A percentile compares a stretch with the other conserved stretches of the same genome.
phyloP scores from a whole-genome alignment of 2,888 invertebrate genomes.

The Drosophila helvetica region DNA sequence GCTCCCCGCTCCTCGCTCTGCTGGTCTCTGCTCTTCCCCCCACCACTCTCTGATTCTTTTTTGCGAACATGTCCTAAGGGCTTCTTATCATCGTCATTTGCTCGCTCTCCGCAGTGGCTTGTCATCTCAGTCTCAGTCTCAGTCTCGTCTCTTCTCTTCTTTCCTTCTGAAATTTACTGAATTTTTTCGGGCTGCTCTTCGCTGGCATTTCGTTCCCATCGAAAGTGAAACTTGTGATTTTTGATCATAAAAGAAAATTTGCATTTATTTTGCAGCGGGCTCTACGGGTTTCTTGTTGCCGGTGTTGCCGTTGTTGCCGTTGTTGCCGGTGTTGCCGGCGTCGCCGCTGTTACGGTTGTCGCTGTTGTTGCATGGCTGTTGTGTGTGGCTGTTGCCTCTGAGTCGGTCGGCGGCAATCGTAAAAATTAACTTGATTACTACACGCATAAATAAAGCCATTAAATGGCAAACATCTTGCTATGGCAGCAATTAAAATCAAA shows the following conservation, averaged over 20 bases:
- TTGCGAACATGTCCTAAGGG: slow-evolving; percentile 55
- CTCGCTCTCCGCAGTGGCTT: slow-evolving; percentile 22
- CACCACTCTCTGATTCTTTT: not conserved
- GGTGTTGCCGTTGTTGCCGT: slow-evolving; percentile 33
- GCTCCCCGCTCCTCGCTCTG: slow-evolving; percentile 55
- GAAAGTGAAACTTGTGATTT: slow-evolving; percentile 70
- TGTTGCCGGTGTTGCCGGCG: slow-evolving; percentile 28
- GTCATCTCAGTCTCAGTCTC: slow-evolving; percentile 32
- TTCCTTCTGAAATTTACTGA: slow-evolving; percentile 7
- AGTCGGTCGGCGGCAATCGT: slow-evolving; percentile 68
- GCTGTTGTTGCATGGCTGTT: not conserved
- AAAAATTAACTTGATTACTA: slow-evolving; percentile 77
- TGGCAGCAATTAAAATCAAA: slow-evolving; percentile 74
- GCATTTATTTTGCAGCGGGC: slow-evolving; percentile 67
- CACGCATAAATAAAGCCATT: slow-evolving; percentile 78
- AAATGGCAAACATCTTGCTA: slow-evolving; percentile 65
- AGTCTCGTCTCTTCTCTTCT: slow-evolving; percentile 9
- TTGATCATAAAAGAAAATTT: slow-evolving; percentile 63
- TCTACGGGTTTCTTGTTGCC: slow-evolving; percentile 29
- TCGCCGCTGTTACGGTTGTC: slow-evolving; percentile 34
- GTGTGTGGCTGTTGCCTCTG: slow-evolving; percentile 27
- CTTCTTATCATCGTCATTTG: slow-evolving; percentile 28
- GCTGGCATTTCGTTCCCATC: slow-evolving; percentile 51
- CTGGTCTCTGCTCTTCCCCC: not conserved
- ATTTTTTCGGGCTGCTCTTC: slow-evolving; percentile 7